Conservation (phyloP, 2,113 vertebrate species). For the Tyto alba region DNA sequence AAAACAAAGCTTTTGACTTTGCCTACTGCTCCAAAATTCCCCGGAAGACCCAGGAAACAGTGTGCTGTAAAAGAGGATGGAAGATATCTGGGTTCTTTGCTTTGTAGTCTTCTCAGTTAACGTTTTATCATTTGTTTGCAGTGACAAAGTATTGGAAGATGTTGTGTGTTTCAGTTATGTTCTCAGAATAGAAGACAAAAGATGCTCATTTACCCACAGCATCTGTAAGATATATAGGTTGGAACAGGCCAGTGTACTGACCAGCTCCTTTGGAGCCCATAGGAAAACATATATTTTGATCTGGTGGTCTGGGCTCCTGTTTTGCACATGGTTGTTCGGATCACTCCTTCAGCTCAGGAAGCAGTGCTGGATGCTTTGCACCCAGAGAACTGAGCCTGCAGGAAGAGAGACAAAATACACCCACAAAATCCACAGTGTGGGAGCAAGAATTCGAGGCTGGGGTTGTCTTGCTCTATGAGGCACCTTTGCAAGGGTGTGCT, state of each 20-base stretch:
- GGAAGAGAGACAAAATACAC: not conserved
- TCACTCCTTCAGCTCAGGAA: not conserved
- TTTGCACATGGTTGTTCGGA: accelerated
- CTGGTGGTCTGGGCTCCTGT: not conserved
- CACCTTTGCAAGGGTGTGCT: not conserved
- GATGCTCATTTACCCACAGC: not conserved
- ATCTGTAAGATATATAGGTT: not conserved
- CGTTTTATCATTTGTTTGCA: not conserved
- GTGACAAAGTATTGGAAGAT: not conserved
- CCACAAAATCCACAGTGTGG: not conserved
- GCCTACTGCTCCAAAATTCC: not conserved
- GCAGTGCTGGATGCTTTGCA: not conserved
- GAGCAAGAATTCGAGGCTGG: not conserved
- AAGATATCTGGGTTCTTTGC: not conserved
- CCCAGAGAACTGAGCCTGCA: not conserved
- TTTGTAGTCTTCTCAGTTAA: not conserved
- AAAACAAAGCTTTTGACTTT: not conserved
- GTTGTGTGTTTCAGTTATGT: not conserved
- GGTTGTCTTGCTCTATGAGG: not conserved
- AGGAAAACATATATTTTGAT: not conserved
- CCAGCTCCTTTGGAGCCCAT: not conserved
- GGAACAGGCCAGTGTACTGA: not conserved
- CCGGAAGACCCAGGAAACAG: not conserved
- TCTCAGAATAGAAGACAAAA: not conserved
- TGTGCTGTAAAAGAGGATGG: not conserved